Base-by-base conservation (phyloP, 2,113 vertebrate genomes). In the Cebidichthys violaceus region DNA sequence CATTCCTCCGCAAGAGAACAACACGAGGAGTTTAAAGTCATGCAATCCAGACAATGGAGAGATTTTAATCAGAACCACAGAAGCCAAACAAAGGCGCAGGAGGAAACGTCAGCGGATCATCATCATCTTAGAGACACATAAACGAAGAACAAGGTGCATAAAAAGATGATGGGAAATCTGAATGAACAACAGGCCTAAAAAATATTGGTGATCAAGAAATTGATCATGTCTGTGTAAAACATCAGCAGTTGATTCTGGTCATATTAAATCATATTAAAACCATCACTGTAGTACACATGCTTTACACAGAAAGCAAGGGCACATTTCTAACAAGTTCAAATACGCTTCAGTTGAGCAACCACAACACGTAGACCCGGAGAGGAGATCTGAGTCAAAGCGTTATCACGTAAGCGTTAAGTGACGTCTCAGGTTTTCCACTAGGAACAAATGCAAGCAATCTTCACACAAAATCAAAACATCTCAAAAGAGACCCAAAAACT, bases 381-480 rank as follows among this genome's bases (percentile, higher is more conserved):
- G 54, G 60, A 81, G 68, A 82, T 83, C 9, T 61, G 47, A 37
- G 3, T 45, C 47, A 47, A 70, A 75, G 35, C 1, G 20, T 83
- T 87, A 90, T 94, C 87, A 11, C 70, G 35, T 4, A 74, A 50
- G 24, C 18, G 9, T 13, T 29, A n/a, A 83, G 64, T 13, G 62
- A 88, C 71, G 73, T 83, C 68, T 85, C 79, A 80, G 70, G 81
- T 88, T 84, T 89, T 81, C 81, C 79, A 75, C 71, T 29, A 17
- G 11, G 27, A 67, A 73, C 57, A 88, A 81, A 88, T 77, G 77
- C 60, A 79, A 90, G 73, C 77, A 66, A 82, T 87, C 86, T 83
- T 45, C 76, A 33, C 85, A 67, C 57, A 85, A 64, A 86, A 86
- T 89, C 68, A 87, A 90, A 91, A 90, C 83, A 90, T 83, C 83